Evolutionary conservation across 2,888 invertebrate genomes (phyloP).

Genomic region (Ectemnius lituratus): DNA sequence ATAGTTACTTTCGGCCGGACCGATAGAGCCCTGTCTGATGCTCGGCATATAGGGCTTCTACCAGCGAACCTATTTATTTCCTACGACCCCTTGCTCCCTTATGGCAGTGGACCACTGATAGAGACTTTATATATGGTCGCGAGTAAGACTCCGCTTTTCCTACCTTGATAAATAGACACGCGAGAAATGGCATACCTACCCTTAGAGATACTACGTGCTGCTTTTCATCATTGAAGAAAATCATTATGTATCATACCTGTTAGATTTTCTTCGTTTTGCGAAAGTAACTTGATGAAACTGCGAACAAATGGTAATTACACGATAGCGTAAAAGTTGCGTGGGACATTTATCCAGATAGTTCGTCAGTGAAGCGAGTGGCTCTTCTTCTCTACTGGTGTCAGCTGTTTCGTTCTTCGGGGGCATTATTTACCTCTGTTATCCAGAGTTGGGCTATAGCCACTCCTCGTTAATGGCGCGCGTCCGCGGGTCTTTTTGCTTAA

Average conservation of each 20-base stretch:
- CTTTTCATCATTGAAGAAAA: slow-evolving; percentile 1
- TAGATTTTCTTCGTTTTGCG: no score
- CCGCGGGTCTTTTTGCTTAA: background rate
- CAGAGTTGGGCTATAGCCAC: background rate
- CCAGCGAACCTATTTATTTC: slow-evolving; percentile 1
- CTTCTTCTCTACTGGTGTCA: no score
- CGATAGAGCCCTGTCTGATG: background rate
- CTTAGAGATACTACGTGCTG: no score
- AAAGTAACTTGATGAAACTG: no score
- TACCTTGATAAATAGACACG: background rate
- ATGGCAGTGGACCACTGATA: background rate
- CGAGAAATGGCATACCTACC: no score
- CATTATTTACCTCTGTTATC: slow-evolving; percentile 3
- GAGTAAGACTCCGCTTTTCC: background rate
- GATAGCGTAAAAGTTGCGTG: background rate
- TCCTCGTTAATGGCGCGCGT: background rate
- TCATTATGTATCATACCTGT: no score
- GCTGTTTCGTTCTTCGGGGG: background rate
- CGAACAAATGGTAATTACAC: no score
- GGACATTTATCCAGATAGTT: background rate
- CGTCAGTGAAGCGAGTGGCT: no score
- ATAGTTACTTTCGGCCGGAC: background rate
- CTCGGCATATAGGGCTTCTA: background rate
- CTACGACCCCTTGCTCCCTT: background rate
- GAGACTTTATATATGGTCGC: slow-evolving; percentile 10